These are phyloP conservation scores for Melanaphis sacchari DNA, from an alignment of 1,140 invertebrate genomes.

Conservation along the genomic window DNA sequence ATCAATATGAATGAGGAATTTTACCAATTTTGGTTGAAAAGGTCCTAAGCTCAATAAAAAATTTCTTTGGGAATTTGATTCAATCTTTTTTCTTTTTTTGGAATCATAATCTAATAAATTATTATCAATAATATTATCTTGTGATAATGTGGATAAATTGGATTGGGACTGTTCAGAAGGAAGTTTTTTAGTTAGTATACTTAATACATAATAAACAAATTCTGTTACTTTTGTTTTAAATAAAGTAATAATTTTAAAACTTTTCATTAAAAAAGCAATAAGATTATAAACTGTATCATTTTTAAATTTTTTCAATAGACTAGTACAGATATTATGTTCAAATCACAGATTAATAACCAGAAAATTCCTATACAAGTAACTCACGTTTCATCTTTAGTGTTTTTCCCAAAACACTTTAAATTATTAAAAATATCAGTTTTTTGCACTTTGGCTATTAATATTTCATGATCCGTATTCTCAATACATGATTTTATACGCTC, in stretches of 20 bases:
- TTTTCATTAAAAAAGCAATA: slow-evolving; percentile 7
- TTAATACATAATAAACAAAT: not conserved
- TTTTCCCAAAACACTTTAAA: too few relatives aligned
- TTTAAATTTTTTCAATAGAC: slow-evolving; percentile 1
- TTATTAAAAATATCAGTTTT: too few relatives aligned
- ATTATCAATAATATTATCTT: slow-evolving; percentile 18
- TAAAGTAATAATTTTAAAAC: slow-evolving; percentile 3
- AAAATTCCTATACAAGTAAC: not conserved
- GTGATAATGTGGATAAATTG: not conserved
- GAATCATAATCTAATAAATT: not conserved
- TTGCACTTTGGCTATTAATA: too few relatives aligned
- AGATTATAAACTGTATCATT: not conserved
- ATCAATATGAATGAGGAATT: not conserved
- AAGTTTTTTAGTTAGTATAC: not conserved
- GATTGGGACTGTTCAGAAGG: not conserved
- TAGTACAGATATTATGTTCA: not conserved
- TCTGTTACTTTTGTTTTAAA: slow-evolving; percentile 28
- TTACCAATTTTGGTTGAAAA: not conserved
- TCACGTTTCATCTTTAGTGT: too few relatives aligned
- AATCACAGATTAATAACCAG: not conserved
- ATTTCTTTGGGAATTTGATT: slow-evolving; percentile 16
- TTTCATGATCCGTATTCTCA: too few relatives aligned
- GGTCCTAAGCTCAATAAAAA: slow-evolving; percentile 3
- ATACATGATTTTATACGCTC: too few relatives aligned
- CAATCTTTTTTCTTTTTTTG: not conserved